Evolutionary conservation across 1,140 invertebrate genomes (phyloP), one percentile per base, ranked within the genome.

Genomic region (Contarinia nasturtii): DNA sequence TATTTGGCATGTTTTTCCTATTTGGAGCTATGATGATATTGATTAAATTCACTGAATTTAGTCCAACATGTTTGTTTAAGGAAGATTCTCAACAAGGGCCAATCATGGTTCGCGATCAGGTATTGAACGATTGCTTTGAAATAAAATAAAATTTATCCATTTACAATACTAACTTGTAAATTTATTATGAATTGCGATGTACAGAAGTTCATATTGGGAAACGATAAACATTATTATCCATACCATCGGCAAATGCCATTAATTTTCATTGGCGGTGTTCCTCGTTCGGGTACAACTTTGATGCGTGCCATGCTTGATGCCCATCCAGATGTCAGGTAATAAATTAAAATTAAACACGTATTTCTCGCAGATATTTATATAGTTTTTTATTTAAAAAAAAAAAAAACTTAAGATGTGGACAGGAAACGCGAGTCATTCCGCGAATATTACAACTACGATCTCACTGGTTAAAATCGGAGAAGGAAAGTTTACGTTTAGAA

Each of bases 251-350:
- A 85, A 51, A 88, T 91, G 79, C 89, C 90, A 51, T 70, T 96
- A 48, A 93, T 97, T 57, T 97, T 96, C 67, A 93, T 98, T 61
- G 93, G 93, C 20, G 93, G 93, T 44, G 89, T 97, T 57, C 93
- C 93, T 21, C 76, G 93, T 52, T 95, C 89, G 43, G 94, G 94
- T 17, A 98, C 93, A 2, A 98, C 94, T 34, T 73, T 98, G 46
- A 91, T 95, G 80, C 74, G 95, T 60, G 94, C 92, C 50, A 94
- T 98, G 86, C 69, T 98, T 45, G 95, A 98, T 69, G 93, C 95
- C 38, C 95, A 98, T 75, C 89, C 89, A n/a, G 82, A 90, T 61
- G 86, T 98, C 54, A 77, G 84, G 79, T 82, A 65, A 67, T 61
- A 44, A 18, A 21, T 41, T 15, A n/a, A n/a, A 10, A 18, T n/a